Base-by-base conservation (phyloP, 2,113 vertebrate species). In the Hyperopisus bebe region DNA sequence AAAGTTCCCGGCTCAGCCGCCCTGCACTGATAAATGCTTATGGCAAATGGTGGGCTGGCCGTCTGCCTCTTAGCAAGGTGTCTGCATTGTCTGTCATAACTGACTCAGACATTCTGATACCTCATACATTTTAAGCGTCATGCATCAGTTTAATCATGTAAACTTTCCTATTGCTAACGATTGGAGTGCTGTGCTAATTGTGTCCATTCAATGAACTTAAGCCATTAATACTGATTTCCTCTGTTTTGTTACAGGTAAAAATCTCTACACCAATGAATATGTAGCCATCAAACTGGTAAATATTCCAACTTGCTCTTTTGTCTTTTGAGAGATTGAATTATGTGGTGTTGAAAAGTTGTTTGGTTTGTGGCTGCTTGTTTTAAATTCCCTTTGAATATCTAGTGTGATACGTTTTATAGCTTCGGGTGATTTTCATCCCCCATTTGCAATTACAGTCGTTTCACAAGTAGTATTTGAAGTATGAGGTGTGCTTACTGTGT, bases 281-380 rank as follows among this genome's bases (percentile, higher is more conserved):
- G 98, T 99, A 96, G 98, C 98, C 92, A 99, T 99, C 95, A 99
- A 99, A 98, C 96, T 99, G 98, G 98, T 99, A 93, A 98, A 98
- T 98, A 91, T 58, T 88, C 35, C 46, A 80, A 42, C 48, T 74
- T 50, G 46, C 15, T 51, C 10, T 70, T 5, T 42, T 53, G 15
- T 51, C 39, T 44, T 82, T 82, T 82, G 17, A 44, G 31, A 82
- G 31, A 44, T 21, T 82, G 77, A 82, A 70, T 31, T 31, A 70
- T 70, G 3, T 70, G 62, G 10, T 70, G n/a, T 70, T 70, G n/a
- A 70, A 70, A 70, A 31, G 62, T 70, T 70, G 62, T 13, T 27
- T 66, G 62, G n/a, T 66, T 66, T 27, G 62, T 66, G 62, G 62
- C n/a, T 66, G n/a, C 3, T 31, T 70, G 9, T 70, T 70, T 31